phyloP scores from a whole-genome alignment of 2,888 invertebrate genomes.

The Pyrrhia umbra region DNA sequence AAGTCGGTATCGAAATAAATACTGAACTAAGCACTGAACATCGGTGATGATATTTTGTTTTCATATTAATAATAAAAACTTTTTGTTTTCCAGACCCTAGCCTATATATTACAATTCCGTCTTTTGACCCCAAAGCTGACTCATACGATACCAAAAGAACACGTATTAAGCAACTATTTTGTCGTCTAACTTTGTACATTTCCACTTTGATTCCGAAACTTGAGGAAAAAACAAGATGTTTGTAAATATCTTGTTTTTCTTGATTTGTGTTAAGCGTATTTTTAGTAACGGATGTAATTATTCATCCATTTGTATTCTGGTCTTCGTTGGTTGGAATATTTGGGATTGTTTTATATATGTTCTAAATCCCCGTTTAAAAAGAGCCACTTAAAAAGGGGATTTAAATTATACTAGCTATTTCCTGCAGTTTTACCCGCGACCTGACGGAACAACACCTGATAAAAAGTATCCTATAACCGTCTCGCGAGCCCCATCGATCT shows the following conservation, averaged over 20 bases:
- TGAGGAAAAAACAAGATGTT: constrained; percentile 57
- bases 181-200: constrained; percentile 47
- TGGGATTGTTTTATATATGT: neutral
- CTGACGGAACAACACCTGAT: no score
- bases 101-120: neutral
- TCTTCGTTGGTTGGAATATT: constrained; percentile 4
- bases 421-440: no score
- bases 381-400: no score
- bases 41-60: no score
- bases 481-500: no score
- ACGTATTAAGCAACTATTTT: constrained; percentile 43
- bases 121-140: constrained; percentile 16
- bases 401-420: no score
- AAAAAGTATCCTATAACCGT: no score
- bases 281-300: constrained; percentile 22
- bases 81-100: neutral
- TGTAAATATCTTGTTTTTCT: constrained; percentile 52
- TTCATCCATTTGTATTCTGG: constrained; percentile 18
- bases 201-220: constrained; percentile 38
- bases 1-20: no score
- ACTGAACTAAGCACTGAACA: no score
- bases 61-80: neutral
- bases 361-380: neutral
- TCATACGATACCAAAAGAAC: constrained; percentile 44
- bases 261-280: constrained; percentile 24